phyloP scores from a whole-genome alignment of 1,140 invertebrate genomes.

The Halyomorpha halys region DNA sequence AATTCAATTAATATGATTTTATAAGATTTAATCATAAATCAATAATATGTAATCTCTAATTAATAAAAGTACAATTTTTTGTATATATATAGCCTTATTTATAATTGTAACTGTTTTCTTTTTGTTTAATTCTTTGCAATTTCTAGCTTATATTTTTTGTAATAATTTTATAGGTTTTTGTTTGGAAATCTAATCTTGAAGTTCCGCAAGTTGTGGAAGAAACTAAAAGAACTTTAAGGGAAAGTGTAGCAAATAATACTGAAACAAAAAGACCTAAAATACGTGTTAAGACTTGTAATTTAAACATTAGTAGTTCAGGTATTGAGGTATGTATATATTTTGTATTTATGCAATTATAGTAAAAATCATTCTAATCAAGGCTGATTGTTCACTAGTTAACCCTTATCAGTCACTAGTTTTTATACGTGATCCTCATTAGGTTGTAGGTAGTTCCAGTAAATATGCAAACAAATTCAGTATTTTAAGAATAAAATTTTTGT shows the following conservation, averaged over 20 bases:
- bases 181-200: slow-evolving; percentile 49
- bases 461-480: no score
- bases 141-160: not conserved
- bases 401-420: no score
- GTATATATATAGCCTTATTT: no score
- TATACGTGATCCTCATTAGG: not conserved
- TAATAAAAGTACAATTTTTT: no score
- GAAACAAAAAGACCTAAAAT: not conserved
- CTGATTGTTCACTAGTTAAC: no score
- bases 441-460: not conserved
- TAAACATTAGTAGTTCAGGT: not conserved
- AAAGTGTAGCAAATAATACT: slow-evolving; percentile 4
- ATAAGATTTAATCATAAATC: no score
- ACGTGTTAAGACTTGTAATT: not conserved
- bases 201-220: not conserved
- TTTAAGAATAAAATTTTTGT: no score
- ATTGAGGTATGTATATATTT: not conserved
- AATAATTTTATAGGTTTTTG: slow-evolving; percentile 42
- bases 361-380: not conserved
- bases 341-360: not conserved
- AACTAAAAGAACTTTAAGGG: not conserved
- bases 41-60: no score
- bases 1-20: no score
- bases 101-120: no score
- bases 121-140: no score